Evolutionary conservation across 2,797 vertebrate species (phyloP), one percentile per base, ranked within the genome.

Genomic region (Delichon dasypus): DNA sequence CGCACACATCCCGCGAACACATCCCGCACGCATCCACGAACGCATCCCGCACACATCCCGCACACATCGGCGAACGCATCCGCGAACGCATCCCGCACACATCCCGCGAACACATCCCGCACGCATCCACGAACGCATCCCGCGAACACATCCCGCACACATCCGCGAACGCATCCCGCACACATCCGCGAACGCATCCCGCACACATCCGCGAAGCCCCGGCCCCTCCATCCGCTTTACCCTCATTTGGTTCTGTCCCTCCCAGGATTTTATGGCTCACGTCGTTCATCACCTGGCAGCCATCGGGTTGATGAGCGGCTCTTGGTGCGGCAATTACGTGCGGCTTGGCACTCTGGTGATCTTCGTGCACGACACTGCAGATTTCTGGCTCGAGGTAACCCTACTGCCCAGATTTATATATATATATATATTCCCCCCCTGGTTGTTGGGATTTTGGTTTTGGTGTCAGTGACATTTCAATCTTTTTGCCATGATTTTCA

Each of bases 251-350:
- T 16, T n/a, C 40, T 54, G 16, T 55, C 34, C 84, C 54, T 7
- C 47, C 2, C 77, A 99, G 99, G 99, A 99, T 96, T 99, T 99
- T 85, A 97, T 97, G 61, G 99, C 99, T 62, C 98, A 99, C 44
- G 98, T 99, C 47, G 76, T 99, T 86, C 99, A 99, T 96, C 99
- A 99, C 94, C 93, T 99, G 89, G 98, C 98, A 71, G 99, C 99
- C 5, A 96, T 99, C 65, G 97, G 97, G 25, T 96, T 99, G 85
- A 97, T 99, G 95, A 98, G 98, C 11, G 98, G 98, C 95, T 99
- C 99, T 72, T 99, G 99, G 99, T 99, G 98, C 57, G 98, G 94
- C 82, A 99, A 99, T 97, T 99, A 99, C 30, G 97, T 99, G 73
- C 98, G 99, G 18, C 75, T 99, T 4, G 99, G 99, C 51, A 99